Evolutionary conservation across 2,888 invertebrate genomes (phyloP).

Genomic region (Merodon equestris): DNA sequence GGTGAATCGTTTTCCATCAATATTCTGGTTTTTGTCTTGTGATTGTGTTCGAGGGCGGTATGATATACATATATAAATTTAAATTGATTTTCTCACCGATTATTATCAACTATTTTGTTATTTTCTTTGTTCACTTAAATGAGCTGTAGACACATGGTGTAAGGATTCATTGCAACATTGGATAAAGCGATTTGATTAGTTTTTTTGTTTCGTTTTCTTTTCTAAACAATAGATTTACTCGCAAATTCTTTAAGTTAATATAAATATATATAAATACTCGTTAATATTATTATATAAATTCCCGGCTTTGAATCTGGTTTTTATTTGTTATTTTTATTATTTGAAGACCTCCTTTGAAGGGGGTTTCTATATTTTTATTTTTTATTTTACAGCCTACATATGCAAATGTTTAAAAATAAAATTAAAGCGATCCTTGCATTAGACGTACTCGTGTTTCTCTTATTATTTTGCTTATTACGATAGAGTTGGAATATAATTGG

Average conservation of each 20-base stretch:
- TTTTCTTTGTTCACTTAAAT: too few relatives aligned
- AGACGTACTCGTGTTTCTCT: too few relatives aligned
- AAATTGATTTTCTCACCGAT: constrained; percentile 12
- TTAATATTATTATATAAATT: constrained; percentile 64
- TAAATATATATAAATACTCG: constrained; percentile 64
- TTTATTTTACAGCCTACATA: constrained; percentile 51
- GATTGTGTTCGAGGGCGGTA: too few relatives aligned
- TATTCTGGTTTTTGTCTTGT: constrained; percentile 10
- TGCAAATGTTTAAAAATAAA: constrained; percentile 25
- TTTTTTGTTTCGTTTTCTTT: constrained; percentile 19
- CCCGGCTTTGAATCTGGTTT: constrained; percentile 59
- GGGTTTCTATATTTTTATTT: constrained; percentile 18
- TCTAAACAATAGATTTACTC: constrained; percentile 32
- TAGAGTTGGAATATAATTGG: too few relatives aligned
- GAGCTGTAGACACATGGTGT: constrained; percentile 3
- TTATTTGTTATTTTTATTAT: constrained; percentile 22
- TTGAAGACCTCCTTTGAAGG: too few relatives aligned
- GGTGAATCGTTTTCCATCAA: constrained; percentile 29
- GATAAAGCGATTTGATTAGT: constrained; percentile 27
- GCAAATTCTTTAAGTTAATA: constrained; percentile 50
- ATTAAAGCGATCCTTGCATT: constrained; percentile 10
- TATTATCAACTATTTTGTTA: constrained; percentile 2
- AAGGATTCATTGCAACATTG: constrained; percentile 34
- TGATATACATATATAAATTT: constrained; percentile 21
- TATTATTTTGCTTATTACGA: too few relatives aligned